phyloP scores from a whole-genome alignment of 2,888 invertebrate species.

The Ypsolopha sequella region DNA sequence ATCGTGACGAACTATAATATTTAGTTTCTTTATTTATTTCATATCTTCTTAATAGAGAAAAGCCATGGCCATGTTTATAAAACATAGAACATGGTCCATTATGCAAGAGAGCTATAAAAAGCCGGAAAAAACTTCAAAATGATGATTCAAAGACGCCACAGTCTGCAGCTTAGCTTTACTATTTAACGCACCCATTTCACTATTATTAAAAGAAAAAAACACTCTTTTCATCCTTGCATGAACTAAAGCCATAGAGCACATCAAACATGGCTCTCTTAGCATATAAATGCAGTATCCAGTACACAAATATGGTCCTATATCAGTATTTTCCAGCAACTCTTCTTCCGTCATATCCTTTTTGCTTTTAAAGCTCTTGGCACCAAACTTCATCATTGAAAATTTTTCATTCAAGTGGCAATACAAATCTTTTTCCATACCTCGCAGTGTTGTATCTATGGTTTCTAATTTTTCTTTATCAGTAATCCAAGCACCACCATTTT shows the following conservation, averaged over 20 bases:
- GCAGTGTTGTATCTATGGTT: slow-evolving; percentile 10
- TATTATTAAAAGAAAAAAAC: slow-evolving; percentile 76
- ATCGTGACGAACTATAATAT: too few relatives aligned
- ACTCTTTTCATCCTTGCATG: slow-evolving; percentile 89
- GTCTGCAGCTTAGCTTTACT: slow-evolving; percentile 82
- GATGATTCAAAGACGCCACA: slow-evolving; percentile 87
- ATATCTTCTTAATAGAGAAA: background rate
- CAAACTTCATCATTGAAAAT: slow-evolving; percentile 47
- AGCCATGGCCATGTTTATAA: background rate
- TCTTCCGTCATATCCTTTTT: slow-evolving; percentile 27
- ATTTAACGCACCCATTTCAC: slow-evolving; percentile 77
- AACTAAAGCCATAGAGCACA: slow-evolving; percentile 96
- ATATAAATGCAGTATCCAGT: slow-evolving; percentile 90
- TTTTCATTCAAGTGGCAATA: slow-evolving; percentile 35
- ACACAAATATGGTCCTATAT: slow-evolving; percentile 80
- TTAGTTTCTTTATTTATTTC: background rate
- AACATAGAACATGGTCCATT: background rate
- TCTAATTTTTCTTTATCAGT: slow-evolving; percentile 11
- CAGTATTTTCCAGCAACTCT: slow-evolving; percentile 12
- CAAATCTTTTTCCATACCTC: slow-evolving; percentile 52
- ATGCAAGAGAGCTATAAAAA: slow-evolving; percentile 37
- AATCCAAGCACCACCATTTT: slow-evolving; percentile 82
- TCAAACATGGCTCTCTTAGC: slow-evolving; percentile 89
- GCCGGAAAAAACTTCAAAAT: slow-evolving; percentile 86
- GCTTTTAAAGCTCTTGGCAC: slow-evolving; percentile 44